phyloP scores from a whole-genome alignment of 2,797 vertebrate genomes.

The Threskiornis aethiopicus region DNA sequence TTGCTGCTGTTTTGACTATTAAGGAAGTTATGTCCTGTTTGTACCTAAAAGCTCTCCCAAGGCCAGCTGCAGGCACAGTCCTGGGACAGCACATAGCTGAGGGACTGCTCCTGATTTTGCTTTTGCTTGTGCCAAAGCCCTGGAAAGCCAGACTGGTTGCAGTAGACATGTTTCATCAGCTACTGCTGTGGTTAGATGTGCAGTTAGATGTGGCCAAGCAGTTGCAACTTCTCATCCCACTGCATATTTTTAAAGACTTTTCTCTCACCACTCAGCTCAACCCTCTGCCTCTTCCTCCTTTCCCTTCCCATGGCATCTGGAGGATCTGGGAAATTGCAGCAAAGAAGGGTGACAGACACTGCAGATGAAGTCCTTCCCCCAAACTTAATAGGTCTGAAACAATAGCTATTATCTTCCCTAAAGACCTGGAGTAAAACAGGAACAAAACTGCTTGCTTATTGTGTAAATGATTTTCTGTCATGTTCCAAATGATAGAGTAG shows the following conservation, averaged over 20 bases:
- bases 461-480: background rate
- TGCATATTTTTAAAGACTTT: background rate
- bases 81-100: rapidly evolving
- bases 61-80: background rate
- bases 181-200: background rate
- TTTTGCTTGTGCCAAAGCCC: background rate
- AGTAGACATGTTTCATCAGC: background rate
- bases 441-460: background rate
- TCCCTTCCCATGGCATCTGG: background rate
- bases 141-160: background rate
- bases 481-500: background rate
- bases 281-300: background rate
- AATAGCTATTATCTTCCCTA: background rate
- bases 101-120: background rate
- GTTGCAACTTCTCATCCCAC: background rate
- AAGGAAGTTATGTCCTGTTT: background rate
- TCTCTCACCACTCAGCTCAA: background rate
- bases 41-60: background rate
- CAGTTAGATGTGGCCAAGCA: background rate
- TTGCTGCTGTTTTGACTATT: background rate
- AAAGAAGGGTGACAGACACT: background rate
- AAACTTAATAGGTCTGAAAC: background rate
- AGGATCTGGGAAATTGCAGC: background rate
- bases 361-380: background rate
- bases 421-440: background rate